Evolutionary conservation across 92 coral and sea anemone genomes (phyloP), one percentile per base, ranked within the genome.

Genomic region (Heteractis magnifica): DNA sequence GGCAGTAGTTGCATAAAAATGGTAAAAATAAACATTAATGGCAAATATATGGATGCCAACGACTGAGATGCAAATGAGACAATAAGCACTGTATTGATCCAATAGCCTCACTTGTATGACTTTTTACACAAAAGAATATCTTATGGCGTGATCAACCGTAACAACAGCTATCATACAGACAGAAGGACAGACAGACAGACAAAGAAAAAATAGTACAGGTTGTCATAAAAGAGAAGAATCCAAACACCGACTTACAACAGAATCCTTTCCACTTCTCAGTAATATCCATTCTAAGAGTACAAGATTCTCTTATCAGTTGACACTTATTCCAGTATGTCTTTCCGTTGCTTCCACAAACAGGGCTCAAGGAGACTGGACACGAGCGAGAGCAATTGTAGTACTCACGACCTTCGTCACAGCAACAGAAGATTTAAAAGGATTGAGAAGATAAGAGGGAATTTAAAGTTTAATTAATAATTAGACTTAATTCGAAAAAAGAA

Each of bases 281-380:
- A 41, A 95, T 87, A 78, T 59, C 52, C 68, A 75, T 44, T 58
- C 85, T 81, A 56, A 65, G 88, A 44, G 64, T 87, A 82, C 98
- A 94, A 7, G 98, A 88, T 48, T 92, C 90, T 55, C 88, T 82
- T 56, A 85, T 86, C 87, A 95, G 87, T 53, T 91, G 87, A 51
- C 97, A 92, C 56, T 81, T 70, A 81, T 82, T 95, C 81, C 90
- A 89, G 79, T 95, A 94, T 49, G 92, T 89, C 71, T 64, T 85
- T 41, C 86, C 91, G 72, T 94, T 91, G 68, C 90, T 90, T 52
- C 96, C 98, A 79, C 98, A 95, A 62, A 94, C 91, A 14, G 93
- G 94, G 18, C 65, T 78, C 77, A 86, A 72, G 68, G 78, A 80
- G 74, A 86, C 48, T 44, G 86, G 87, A 51, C 96, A 90, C 49